A percentile compares a stretch with the other conserved stretches of the same genome.
Evolutionary conservation across 2,888 invertebrate species (phyloP).

Genomic region (Rotaria socialis): DNA sequence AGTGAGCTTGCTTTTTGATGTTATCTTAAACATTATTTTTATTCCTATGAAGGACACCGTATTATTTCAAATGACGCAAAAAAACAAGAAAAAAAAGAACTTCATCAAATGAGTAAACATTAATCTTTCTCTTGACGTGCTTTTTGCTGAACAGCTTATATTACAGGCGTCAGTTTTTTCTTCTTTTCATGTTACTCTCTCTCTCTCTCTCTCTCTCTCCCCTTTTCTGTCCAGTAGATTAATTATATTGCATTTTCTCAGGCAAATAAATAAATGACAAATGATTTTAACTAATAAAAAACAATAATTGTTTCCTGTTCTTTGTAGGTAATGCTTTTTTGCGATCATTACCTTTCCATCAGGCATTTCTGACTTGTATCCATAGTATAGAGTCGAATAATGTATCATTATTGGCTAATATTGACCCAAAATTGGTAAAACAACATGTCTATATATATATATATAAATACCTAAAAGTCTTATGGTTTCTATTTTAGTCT

Average conservation of each 20-base stretch:
- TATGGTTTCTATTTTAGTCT: neutral
- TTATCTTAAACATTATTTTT: neutral
- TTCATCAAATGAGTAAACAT: neutral
- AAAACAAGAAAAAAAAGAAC: neutral
- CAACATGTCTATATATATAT: neutral
- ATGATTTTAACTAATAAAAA: neutral
- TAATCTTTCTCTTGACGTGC: neutral
- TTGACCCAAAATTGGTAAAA: conserved; percentile 55
- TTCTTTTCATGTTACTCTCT: neutral
- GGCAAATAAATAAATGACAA: neutral
- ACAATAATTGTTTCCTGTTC: conserved; percentile 29
- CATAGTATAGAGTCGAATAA: conserved; percentile 58
- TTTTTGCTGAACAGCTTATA: neutral
- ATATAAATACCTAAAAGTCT: no score
- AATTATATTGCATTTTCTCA: no score
- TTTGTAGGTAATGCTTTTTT: conserved; percentile 56
- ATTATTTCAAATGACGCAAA: no score
- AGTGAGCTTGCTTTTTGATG: no score
- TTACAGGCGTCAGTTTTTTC: neutral
- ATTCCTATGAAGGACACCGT: neutral
- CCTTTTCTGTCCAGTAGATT: no score
- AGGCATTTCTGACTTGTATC: conserved; percentile 56
- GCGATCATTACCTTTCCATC: conserved; percentile 49
- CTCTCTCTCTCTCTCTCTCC: no score
- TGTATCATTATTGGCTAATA: conserved; percentile 55